Evolutionary conservation across 2,113 vertebrate species (phyloP), one percentile per base, ranked within the genome.

Genomic region (Corythaeola cristata): DNA sequence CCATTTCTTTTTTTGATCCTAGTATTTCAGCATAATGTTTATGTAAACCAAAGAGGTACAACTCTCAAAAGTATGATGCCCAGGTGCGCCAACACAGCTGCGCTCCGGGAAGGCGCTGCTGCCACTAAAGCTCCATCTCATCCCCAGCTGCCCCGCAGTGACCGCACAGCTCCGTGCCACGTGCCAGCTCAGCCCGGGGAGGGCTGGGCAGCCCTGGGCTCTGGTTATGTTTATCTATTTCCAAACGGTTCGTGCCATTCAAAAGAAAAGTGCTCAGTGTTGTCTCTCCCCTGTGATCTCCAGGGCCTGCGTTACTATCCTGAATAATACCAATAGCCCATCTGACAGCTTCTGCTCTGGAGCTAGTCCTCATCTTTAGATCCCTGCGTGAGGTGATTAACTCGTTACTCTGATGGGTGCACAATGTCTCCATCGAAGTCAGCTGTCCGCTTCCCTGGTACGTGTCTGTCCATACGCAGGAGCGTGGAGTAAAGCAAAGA

Each of bases 391-490:
- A 49, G 74, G 24, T 2, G 14, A 17, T 44, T 15, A 55, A n/a
- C 50, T 32, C 0, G 0, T 64, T 44, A 1, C 1, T 2, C 60
- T 18, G 26, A 35, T 4, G 5, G 71, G 74, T 44, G 41, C 66
- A 15, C 10, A 4, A 4, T 9, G 64, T 35, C 44, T 20, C 69
- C 77, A 18, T 12, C 63, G 18, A 9, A 44, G 44, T 12, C 75
- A 67, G 73, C 73, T 77, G 35, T 27, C 76, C 49, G 5, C 74
- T 49, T 18, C 67, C n/a, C 89, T 21, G 52, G 10, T 19, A 66
- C 7, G 13, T 24, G 4, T 41, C 69, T 67, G 53, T 37, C 77
- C 19, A 3, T 47, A 32, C 1, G 3, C 75, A 67, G 78, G 41
- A 85, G 74, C 52, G 30, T 0, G 12, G 18, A 81, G 60, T 37